These are phyloP conservation scores for Rallus crepitans DNA, from an alignment of 2,797 vertebrate genomes.

Conservation along the genomic window DNA sequence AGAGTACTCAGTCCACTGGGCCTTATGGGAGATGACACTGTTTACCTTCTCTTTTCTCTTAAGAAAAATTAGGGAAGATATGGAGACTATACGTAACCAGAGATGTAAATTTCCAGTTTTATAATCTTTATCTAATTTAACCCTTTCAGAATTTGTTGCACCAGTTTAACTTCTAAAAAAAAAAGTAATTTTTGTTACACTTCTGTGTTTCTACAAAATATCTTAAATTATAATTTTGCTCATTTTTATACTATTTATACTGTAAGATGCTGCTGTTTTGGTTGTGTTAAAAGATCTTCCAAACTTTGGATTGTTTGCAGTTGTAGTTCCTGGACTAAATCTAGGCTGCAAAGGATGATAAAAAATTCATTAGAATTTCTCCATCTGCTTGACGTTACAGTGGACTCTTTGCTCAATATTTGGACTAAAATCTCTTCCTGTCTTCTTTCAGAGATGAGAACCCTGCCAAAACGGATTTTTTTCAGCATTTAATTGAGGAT, in stretches of 20 bases:
- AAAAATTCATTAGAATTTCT: neutral
- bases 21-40: neutral
- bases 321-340: neutral
- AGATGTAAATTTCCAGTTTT: neutral
- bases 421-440: neutral
- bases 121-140: neutral
- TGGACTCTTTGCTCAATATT: neutral
- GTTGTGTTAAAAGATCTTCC: neutral
- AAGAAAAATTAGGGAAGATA: neutral
- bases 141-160: neutral
- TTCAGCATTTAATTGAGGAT: constrained; percentile 94
- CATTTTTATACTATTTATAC: neutral
- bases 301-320: neutral
- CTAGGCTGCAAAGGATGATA: neutral
- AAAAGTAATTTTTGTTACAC: neutral
- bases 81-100: neutral
- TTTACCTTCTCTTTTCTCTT: neutral
- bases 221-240: neutral
- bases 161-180: neutral
- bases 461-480: constrained; percentile 87
- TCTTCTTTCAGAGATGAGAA: constrained; percentile 87
- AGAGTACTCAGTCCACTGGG: neutral
- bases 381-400: neutral
- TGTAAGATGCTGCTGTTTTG: neutral
- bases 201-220: neutral